Evolutionary conservation across 2,113 vertebrate genomes (phyloP).

Genomic region (Ovibos moschatus): DNA sequence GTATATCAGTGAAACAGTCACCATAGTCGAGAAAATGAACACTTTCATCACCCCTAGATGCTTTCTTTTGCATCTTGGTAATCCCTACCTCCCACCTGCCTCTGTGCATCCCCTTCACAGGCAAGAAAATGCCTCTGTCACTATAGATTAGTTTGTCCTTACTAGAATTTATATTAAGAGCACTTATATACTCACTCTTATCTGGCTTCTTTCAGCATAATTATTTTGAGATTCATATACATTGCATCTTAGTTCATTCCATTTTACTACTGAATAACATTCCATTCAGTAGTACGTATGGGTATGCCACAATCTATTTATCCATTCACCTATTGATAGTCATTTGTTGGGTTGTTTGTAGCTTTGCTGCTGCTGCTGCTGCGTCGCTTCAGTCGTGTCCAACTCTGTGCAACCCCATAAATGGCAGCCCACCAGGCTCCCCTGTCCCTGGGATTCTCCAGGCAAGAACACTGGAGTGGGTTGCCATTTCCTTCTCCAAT

Average conservation of each 20-base stretch:
- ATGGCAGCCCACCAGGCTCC: too few species aligned
- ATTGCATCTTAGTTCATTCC: background rate
- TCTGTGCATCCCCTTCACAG: background rate
- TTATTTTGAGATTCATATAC: background rate
- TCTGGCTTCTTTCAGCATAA: background rate
- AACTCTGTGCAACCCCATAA: too few species aligned
- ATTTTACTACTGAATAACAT: background rate
- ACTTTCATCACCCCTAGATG: background rate
- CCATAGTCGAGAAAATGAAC: background rate
- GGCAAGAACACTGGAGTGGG: too few species aligned
- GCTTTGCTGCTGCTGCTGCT: background rate
- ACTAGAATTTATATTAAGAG: background rate
- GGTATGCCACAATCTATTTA: background rate
- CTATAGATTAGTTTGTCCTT: background rate
- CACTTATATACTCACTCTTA: background rate
- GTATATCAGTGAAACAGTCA: background rate
- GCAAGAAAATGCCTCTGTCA: background rate
- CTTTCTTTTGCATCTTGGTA: background rate
- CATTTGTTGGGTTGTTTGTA: background rate
- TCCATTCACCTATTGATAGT: background rate
- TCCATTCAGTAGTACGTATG: background rate
- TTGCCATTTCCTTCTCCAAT: too few species aligned
- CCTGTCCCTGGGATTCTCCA: too few species aligned
- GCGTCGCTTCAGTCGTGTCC: rapidly evolving
- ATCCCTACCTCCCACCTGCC: background rate